A percentile compares a stretch with the other conserved stretches of the same genome.
Conservation (phyloP, 2,113 vertebrate species). For the Stomatorhinus ivindoensis region DNA sequence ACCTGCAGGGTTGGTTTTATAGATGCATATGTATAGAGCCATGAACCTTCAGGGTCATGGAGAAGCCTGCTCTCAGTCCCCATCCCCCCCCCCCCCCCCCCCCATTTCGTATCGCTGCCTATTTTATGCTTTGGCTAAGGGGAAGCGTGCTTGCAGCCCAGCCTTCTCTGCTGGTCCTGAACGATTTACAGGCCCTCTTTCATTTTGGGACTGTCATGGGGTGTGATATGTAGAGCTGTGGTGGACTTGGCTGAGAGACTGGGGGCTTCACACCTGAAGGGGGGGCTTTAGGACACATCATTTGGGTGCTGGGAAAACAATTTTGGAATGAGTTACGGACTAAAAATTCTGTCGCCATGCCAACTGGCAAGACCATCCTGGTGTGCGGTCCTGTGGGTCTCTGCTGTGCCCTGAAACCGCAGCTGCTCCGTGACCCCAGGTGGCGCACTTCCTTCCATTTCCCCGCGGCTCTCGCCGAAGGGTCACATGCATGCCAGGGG, state of each 20-base stretch:
- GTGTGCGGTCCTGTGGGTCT: not conserved
- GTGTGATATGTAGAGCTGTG: not conserved
- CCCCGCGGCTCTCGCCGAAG: not conserved
- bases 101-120: not conserved
- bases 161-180: not conserved
- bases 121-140: not conserved
- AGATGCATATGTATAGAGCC: not conserved
- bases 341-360: not conserved
- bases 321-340: not conserved
- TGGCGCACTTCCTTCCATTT: not conserved
- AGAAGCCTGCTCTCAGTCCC: not conserved
- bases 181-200: not conserved
- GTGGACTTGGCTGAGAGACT: not conserved
- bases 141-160: not conserved
- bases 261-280: not conserved
- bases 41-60: not conserved
- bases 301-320: not conserved
- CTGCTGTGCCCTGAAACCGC: not conserved
- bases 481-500: not conserved
- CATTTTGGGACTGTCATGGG: not conserved
- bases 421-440: not conserved
- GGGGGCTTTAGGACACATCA: not conserved
- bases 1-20: not conserved
- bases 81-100: not conserved
- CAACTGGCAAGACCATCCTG: not conserved